A percentile compares a stretch with the other conserved stretches of the same genome.
phyloP scores from a whole-genome alignment of 2,888 invertebrate genomes.

The Callinectes sapidus region DNA sequence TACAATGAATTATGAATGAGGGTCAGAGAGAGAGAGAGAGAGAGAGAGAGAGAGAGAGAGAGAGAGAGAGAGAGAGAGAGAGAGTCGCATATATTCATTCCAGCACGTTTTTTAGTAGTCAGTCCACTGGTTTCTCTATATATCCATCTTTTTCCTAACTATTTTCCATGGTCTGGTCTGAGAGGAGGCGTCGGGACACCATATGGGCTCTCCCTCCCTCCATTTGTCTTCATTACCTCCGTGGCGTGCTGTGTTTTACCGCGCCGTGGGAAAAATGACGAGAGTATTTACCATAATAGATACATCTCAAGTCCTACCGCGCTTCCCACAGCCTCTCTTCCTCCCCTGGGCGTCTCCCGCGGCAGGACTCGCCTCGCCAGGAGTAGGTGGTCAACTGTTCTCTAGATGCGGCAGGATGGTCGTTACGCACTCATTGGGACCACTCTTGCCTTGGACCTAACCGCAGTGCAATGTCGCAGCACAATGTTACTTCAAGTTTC shows the following conservation, averaged over 20 bases:
- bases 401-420: not conserved
- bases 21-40: not conserved
- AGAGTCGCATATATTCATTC: not conserved
- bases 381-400: not conserved
- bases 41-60: constrained; percentile 25
- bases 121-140: not conserved
- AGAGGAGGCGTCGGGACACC: not conserved
- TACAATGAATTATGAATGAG: not conserved
- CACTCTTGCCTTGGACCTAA: not conserved
- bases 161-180: not conserved
- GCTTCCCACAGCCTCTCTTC: not conserved
- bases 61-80: constrained; percentile 15
- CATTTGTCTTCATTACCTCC: constrained; percentile 2
- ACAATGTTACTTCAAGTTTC: not conserved
- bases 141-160: not conserved
- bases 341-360: not conserved
- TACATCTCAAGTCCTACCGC: not conserved
- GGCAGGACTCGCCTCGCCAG: not conserved
- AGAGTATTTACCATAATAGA: not conserved
- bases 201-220: not conserved
- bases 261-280: not conserved
- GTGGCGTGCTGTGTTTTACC: not conserved
- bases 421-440: not conserved
- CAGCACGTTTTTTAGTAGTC: too few relatives aligned
- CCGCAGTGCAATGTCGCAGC: not conserved